These are phyloP conservation scores for Onthophagus taurus DNA, from an alignment of 1,140 invertebrate genomes.

Conservation along the genomic window DNA sequence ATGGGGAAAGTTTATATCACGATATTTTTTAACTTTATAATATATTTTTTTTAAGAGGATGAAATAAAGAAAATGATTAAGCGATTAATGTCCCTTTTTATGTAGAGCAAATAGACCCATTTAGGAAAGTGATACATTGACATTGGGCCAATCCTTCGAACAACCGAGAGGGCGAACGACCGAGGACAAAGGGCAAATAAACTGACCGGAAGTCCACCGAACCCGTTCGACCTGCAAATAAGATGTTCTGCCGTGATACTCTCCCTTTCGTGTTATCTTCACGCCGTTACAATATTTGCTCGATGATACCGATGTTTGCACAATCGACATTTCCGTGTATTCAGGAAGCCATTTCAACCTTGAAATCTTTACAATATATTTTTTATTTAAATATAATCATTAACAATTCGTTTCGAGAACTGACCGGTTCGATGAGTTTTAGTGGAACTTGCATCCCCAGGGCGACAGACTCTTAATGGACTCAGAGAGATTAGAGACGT, in stretches of 20 bases:
- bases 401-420: too few relatives aligned
- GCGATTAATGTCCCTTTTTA: too few relatives aligned
- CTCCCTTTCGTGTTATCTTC: slow-evolving; percentile 15
- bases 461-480: slow-evolving; percentile 36
- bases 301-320: neutral
- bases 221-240: slow-evolving; percentile 28
- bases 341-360: neutral
- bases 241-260: slow-evolving; percentile 26
- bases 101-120: slow-evolving; percentile 23
- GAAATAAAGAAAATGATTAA: too few relatives aligned
- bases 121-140: slow-evolving; percentile 24
- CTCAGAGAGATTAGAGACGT: slow-evolving; percentile 35
- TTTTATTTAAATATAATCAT: too few relatives aligned
- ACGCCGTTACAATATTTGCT: slow-evolving; percentile 11
- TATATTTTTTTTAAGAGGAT: too few relatives aligned
- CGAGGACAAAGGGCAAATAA: slow-evolving; percentile 25
- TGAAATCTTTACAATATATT: neutral
- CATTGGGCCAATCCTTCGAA: slow-evolving; percentile 19
- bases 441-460: too few relatives aligned
- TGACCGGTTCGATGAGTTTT: too few relatives aligned
- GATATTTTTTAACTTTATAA: too few relatives aligned
- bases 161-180: too few relatives aligned
- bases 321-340: neutral
- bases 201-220: slow-evolving; percentile 25
- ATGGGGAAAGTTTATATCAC: too few relatives aligned